Evolutionary conservation across 2,797 vertebrate genomes (phyloP).

Genomic region (Meriones psammophilus): DNA sequence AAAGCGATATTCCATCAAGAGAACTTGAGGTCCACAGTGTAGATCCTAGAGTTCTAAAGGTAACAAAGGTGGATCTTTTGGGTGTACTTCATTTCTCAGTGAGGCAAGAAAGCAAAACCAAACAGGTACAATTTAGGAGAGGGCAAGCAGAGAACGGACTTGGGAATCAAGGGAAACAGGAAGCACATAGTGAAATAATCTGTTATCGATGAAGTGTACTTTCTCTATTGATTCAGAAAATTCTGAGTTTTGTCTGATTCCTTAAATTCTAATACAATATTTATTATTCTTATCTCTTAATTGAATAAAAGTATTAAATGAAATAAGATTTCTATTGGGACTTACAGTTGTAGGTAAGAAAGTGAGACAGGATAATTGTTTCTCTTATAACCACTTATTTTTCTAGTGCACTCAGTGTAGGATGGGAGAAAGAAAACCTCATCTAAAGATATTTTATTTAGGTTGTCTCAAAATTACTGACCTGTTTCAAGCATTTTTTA

Average conservation of each 20-base stretch:
- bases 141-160: neutral
- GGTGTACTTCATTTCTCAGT: neutral
- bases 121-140: neutral
- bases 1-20: neutral
- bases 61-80: neutral
- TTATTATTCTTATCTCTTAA: constrained; percentile 44
- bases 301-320: neutral
- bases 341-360: neutral
- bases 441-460: constrained; percentile 65
- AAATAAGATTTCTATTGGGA: neutral
- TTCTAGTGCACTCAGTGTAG: neutral
- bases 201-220: neutral
- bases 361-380: constrained; percentile 43
- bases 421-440: constrained; percentile 45
- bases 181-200: neutral
- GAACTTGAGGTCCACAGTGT: neutral
- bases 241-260: constrained; percentile 12
- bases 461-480: constrained; percentile 68
- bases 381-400: constrained; percentile 56
- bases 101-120: neutral
- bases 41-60: neutral
- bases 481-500: constrained; percentile 71
- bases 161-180: neutral
- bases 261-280: neutral
- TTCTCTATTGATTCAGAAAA: neutral